These are phyloP conservation scores for Amazona vittata DNA, from an alignment of 2,113 vertebrate genomes.

Conservation along the genomic window DNA sequence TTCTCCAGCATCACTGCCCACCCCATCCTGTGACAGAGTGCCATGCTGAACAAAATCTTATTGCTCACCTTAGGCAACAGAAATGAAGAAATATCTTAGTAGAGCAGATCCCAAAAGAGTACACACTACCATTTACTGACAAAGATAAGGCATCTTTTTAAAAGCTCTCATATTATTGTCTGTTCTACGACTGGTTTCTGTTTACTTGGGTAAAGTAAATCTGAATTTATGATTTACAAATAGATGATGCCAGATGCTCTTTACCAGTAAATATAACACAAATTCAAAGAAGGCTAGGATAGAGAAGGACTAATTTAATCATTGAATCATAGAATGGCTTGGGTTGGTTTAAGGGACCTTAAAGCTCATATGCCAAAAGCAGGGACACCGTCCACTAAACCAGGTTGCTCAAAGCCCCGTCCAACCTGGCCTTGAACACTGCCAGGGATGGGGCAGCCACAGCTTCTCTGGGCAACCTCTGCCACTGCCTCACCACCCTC, in stretches of 20 bases:
- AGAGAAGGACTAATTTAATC: background rate
- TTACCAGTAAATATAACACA: background rate
- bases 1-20: background rate
- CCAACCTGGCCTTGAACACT: background rate
- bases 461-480: background rate
- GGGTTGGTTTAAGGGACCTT: background rate
- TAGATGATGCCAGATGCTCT: background rate
- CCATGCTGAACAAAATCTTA: background rate
- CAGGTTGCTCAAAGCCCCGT: background rate
- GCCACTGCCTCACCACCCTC: background rate
- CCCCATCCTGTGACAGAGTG: background rate
- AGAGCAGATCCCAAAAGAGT: background rate
- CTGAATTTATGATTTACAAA: background rate
- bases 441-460: background rate
- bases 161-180: background rate
- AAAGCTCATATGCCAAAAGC: background rate
- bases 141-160: background rate
- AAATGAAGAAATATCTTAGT: background rate
- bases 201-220: background rate
- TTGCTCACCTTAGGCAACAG: background rate
- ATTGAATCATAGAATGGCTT: background rate
- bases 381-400: background rate
- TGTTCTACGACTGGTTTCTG: background rate
- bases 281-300: background rate
- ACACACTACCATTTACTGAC: rapidly evolving